These are phyloP conservation scores for Papilio xuthus DNA, from an alignment of 1,140 invertebrate genomes.

Conservation along the genomic window DNA sequence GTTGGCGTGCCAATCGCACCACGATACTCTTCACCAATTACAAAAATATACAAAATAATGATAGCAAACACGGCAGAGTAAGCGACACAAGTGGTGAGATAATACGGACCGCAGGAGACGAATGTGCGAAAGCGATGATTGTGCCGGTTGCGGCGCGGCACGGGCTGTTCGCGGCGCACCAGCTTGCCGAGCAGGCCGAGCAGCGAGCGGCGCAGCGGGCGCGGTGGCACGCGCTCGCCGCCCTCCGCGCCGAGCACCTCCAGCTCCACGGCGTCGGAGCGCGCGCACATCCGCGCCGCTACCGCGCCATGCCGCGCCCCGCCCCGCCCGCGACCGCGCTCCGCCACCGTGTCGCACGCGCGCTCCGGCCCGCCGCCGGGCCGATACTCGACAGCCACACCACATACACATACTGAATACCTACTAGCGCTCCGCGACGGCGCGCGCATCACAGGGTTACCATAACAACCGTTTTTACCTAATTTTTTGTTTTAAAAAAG, in stretches of 20 bases:
- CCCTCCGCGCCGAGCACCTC: constrained; percentile 77
- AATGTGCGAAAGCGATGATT: constrained; percentile 85
- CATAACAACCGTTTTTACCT: background rate
- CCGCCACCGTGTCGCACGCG: constrained; percentile 63
- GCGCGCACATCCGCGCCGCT: constrained; percentile 78
- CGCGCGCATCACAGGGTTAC: constrained; percentile 60
- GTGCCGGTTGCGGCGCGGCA: constrained; percentile 81
- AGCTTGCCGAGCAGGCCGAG: constrained; percentile 86
- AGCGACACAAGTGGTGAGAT: constrained; percentile 51
- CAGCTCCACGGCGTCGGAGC: constrained; percentile 77
- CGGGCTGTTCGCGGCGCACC: constrained; percentile 81
- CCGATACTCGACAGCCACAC: constrained; percentile 55
- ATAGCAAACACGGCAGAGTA: constrained; percentile 20
- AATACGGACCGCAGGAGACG: constrained; percentile 83
- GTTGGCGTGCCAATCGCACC: constrained; percentile 50
- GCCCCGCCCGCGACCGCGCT: constrained; percentile 49
- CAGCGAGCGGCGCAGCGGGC: constrained; percentile 82
- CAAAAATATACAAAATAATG: constrained; percentile 36
- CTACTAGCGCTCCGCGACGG: constrained; percentile 69
- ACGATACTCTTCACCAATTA: constrained; percentile 3
- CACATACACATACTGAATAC: constrained; percentile 29
- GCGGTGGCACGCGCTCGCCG: constrained; percentile 65
- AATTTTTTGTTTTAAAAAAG: background rate
- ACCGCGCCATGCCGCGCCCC: constrained; percentile 72
- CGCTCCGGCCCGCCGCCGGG: constrained; percentile 61